Evolutionary conservation across 2,888 invertebrate genomes (phyloP), one percentile per base, ranked within the genome.

Genomic region (Theretra japonica): DNA sequence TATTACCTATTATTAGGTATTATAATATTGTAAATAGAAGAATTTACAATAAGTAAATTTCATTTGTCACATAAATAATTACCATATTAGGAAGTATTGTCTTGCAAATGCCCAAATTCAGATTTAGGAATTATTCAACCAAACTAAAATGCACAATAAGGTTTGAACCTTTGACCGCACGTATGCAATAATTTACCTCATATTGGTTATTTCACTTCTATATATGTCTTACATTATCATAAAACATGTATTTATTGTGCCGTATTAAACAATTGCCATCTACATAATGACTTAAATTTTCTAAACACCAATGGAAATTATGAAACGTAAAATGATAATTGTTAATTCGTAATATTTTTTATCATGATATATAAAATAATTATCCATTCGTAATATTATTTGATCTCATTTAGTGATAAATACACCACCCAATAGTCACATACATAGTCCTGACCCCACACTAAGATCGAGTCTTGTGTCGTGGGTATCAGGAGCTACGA

Each of bases 221-320:
- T 48, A 65, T 65, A 23, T 48, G 65, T 23, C 48, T 23, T 21
- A 23, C 23, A 65, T 65, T 65, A 65, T 65, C 65, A 65, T 65
- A 65, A 60, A 65, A 65, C 65, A 48, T 65, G 62, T 21, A 1
- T 48, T 41, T 33, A 23, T 48, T 19, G 17, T 65, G 15, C 60
- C 23, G 41, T 17, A 21, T 28, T 65, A 25, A 23, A 41, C 48
- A 48, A 65, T 41, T 62, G 15, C 8, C 11, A 33, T 41, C 41
- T 23, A 41, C n/a, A 11, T n/a, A 41, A 21, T 15, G 1, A 33
- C 33, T 11, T 41, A 48, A 15, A 65, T 21, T 41, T 62, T 65
- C 48, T 48, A 48, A 65, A 23, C 23, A 65, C 15, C 41, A 48
- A 65, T 41, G 62, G 50, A 19, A 50, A 50, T 17, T 17, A 50